Base-by-base conservation (phyloP, 2,113 vertebrate species). In the Periophthalmodon schlosseri region DNA sequence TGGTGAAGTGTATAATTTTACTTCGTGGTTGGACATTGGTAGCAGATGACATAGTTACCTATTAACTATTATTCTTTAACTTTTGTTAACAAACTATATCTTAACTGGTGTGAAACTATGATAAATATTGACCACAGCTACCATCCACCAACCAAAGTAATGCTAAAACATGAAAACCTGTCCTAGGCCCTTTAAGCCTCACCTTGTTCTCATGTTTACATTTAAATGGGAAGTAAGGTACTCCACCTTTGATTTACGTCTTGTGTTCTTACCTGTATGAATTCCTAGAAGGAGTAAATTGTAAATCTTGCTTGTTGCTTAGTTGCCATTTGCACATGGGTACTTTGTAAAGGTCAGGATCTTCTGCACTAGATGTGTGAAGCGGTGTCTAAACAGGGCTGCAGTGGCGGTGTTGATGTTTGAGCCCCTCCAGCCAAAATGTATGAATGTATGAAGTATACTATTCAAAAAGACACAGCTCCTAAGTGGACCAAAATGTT, bases 281-380 rank as follows among this genome's bases (percentile, higher is more conserved):
- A 12, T 39, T 39, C 16, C 9, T 36, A 20, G 28, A 18, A 18
- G 36, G 24, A 65, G 2, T 6, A 65, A 34, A 61, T 65, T 65
- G 10, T 28, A 65, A 36, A 65, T 65, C 33, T 39, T 39, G 61
- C 12, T 39, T 68, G 12, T 16, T 61, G 28, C 21, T 39, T 16
- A 15, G 47, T 50, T 66, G 61, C 34, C 47, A 58, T 74, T 79
- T 77, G 47, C 66, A 77, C 52, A 57, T 28, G 13, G 73, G 20
- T 28, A 23, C 44, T 24, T 65, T 81, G 14, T 70, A 67, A 79
- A 80, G 69, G 74, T 84, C 75, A 77, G n/a, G 28, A 2, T 23
- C 21, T 58, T 60, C 24, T 23, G 20, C 33, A 61, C 33, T 10
- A 21, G 28, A 66, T 77, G 8, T 50, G 23, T 33, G 2, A 28